phyloP scores from a whole-genome alignment of 2,113 vertebrate species.

The Dromaius novaehollandiae region DNA sequence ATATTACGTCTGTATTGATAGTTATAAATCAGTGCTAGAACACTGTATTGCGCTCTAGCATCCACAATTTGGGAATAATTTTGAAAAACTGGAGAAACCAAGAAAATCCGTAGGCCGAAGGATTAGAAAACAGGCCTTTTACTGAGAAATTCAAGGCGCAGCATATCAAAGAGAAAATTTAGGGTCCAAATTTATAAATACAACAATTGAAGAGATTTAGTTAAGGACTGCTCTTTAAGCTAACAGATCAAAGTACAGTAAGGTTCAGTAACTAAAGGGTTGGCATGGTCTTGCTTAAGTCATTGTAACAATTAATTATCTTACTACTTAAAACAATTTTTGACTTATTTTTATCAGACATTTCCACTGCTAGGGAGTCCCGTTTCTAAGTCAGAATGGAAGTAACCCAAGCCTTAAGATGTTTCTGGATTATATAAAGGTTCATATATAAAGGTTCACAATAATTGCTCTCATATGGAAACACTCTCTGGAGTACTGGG shows the following conservation, averaged over 20 bases:
- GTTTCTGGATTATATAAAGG: neutral
- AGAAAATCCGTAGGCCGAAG: neutral
- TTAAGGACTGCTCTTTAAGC: neutral
- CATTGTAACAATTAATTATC: neutral
- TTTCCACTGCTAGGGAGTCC: too few species aligned
- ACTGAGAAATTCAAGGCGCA: too few species aligned
- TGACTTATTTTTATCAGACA: neutral
- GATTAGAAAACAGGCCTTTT: neutral
- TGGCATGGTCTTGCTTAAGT: neutral
- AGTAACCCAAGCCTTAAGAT: neutral
- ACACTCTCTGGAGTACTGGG: neutral
- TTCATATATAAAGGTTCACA: neutral
- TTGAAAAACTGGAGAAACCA: neutral
- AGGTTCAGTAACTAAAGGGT: neutral
- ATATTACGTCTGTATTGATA: too few species aligned
- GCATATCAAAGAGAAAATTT: neutral
- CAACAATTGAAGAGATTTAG: neutral
- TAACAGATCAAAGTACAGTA: too few species aligned
- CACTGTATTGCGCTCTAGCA: neutral
- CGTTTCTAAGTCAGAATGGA: neutral
- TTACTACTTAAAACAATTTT: neutral
- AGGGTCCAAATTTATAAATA: neutral
- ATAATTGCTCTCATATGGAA: neutral
- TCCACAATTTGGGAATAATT: neutral
- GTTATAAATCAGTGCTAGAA: neutral